Base-by-base conservation (phyloP, 2,888 invertebrate species). In the Drosophila paucipuncta region DNA sequence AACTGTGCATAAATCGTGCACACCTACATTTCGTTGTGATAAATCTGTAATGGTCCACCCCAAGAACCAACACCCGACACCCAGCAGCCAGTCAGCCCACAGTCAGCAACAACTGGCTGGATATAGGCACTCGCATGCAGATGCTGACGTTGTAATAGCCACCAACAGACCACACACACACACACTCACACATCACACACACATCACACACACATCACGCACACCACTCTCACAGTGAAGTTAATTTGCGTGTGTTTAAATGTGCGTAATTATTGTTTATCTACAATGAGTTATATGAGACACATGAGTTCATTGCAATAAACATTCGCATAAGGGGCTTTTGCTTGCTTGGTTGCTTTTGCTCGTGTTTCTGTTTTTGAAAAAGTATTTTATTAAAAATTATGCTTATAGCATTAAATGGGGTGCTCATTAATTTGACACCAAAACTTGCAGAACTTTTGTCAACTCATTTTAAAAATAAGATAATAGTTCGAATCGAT, bases 191-290 rank as follows among this genome's bases (percentile, higher is more conserved):
- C 47, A 37, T 31, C 25, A 22, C 41, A 39, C 77, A 25, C 53
- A 35, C 55, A 22, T 33, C 43, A 25, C 47, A 37, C 25, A 22
- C 28, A 30, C n/a, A n/a, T n/a, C n/a, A n/a, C 30, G 16, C 41
- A 47, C 77, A 25, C 53, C 28, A 50, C 63, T 37, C 52, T 37
- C 47, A 22, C 35, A 50, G 18, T 68, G 70, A 73, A 87, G 85
- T 82, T 85, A 85, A 89, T 85, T 89, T 87, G 85, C 75, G 77
- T 77, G 68, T 85, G 85, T 76, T 89, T 84, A 84, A 85, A 85
- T 89, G 76, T 77, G 75, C 80, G 83, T 87, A 87, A 85, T 85
- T 89, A 85, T 85, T 85, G 88, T 89, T 85, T 85, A 85, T 89
- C 90, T 78, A 73, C 88, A 82, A 62, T 77, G 65, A 59, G 63